Conservation (phyloP, 2,888 invertebrate species). For the Lithodes maja region DNA sequence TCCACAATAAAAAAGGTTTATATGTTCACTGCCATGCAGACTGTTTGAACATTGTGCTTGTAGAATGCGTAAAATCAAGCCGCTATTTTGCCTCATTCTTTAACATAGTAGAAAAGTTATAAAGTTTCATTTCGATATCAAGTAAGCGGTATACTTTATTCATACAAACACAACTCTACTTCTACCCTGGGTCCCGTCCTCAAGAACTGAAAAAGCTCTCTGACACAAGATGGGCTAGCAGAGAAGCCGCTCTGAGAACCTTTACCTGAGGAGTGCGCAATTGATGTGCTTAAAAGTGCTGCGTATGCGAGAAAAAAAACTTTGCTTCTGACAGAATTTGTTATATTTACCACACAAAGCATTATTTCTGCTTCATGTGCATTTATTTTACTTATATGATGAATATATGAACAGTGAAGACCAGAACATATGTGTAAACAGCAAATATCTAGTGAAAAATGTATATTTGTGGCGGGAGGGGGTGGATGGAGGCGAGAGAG, state of each 20-base stretch:
- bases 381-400: too few relatives aligned
- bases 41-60: slow-evolving; percentile 40
- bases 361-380: too few relatives aligned
- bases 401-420: too few relatives aligned
- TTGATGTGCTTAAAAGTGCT: too few relatives aligned
- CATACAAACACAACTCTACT: background rate
- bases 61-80: slow-evolving; percentile 34
- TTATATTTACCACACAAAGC: too few relatives aligned
- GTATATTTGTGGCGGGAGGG: too few relatives aligned
- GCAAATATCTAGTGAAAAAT: too few relatives aligned
- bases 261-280: background rate
- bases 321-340: too few relatives aligned
- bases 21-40: slow-evolving; percentile 46
- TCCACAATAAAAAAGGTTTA: slow-evolving; percentile 30
- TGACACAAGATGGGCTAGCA: slow-evolving; percentile 13
- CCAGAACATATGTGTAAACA: too few relatives aligned
- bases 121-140: slow-evolving; percentile 28
- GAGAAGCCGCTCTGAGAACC: slow-evolving; percentile 17
- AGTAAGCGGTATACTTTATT: slow-evolving; percentile 30
- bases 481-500: too few relatives aligned
- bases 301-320: too few relatives aligned
- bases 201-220: background rate
- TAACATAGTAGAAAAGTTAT: slow-evolving; percentile 32
- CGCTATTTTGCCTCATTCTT: slow-evolving; percentile 28
- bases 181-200: slow-evolving; percentile 20